These are phyloP conservation scores for Diloba caeruleocephala DNA, from an alignment of 2,888 invertebrate genomes.

Conservation along the genomic window DNA sequence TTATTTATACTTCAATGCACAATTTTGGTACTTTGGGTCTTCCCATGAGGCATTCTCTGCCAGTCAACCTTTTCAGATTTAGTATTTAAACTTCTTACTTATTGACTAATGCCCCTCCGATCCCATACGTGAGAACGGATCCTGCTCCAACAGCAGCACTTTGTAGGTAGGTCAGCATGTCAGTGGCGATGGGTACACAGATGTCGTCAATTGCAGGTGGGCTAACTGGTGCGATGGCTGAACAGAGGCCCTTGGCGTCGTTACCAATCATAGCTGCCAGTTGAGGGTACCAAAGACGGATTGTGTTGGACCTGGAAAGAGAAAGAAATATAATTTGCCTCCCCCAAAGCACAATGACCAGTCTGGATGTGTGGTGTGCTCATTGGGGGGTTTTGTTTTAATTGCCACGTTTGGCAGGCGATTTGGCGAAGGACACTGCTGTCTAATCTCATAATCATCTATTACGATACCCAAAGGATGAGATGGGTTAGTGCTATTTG, in stretches of 20 bases:
- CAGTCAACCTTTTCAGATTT: no score
- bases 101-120: slow-evolving; percentile 84
- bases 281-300: slow-evolving; percentile 96
- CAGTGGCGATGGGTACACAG: slow-evolving; percentile 82
- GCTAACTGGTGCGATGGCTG: slow-evolving; percentile 73
- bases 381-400: no score
- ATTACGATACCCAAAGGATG: no score
- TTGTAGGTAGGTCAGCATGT: slow-evolving; percentile 91
- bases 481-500: no score
- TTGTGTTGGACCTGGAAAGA: slow-evolving; percentile 91
- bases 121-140: slow-evolving; percentile 90
- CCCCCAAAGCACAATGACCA: no score
- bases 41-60: no score
- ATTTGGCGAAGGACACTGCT: no score
- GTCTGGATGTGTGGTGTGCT: no score
- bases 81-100: slow-evolving; percentile 56
- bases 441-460: no score
- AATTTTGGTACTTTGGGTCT: no score
- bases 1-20: no score
- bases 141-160: slow-evolving; percentile 91
- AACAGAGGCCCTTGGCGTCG: slow-evolving; percentile 71
- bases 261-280: slow-evolving; percentile 92
- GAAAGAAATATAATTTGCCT: background rate
- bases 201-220: slow-evolving; percentile 42
- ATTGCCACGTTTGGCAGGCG: no score